A percentile compares a stretch with the other conserved stretches of the same genome.
Conservation (phyloP, 2,888 invertebrate species). For the Zeuzera pyrina region DNA sequence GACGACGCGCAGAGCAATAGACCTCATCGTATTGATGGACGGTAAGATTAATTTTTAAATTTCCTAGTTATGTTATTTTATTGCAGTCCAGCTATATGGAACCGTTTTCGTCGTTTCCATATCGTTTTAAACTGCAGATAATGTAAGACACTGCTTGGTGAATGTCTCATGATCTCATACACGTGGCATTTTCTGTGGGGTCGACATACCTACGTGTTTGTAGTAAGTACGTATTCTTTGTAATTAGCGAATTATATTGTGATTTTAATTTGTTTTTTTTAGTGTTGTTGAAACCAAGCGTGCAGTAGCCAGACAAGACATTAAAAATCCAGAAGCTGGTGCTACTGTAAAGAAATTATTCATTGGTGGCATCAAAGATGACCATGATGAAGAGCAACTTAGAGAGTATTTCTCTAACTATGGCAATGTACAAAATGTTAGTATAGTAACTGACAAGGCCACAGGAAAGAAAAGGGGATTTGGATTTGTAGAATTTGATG, state of each 20-base stretch:
- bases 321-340: conserved; percentile 93
- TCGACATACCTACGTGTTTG: conserved; percentile 27
- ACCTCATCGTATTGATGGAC: conserved; percentile 94
- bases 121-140: conserved; percentile 64
- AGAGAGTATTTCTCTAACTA: conserved; percentile 87
- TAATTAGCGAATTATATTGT: neutral
- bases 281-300: conserved; percentile 97
- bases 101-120: conserved; percentile 38
- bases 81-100: conserved; percentile 65
- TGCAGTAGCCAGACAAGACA: conserved; percentile 94
- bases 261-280: conserved; percentile 6
- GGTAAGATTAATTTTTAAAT: conserved; percentile 46
- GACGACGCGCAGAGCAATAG: conserved; percentile 94
- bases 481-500: conserved; percentile 97
- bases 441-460: conserved; percentile 93
- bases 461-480: conserved; percentile 96
- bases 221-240: too few species aligned
- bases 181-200: conserved; percentile 65
- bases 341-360: conserved; percentile 96
- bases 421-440: conserved; percentile 88
- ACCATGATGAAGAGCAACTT: conserved; percentile 92
- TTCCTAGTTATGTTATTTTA: conserved; percentile 2
- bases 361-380: conserved; percentile 95
- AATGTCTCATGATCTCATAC: conserved; percentile 43
- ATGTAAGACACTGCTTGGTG: conserved; percentile 52